Percentiles rank a stretch among this genome's conserved stretches.
These are phyloP conservation scores for Cheilinus undulatus DNA, from an alignment of 2,113 vertebrate species.

Conservation along the genomic window DNA sequence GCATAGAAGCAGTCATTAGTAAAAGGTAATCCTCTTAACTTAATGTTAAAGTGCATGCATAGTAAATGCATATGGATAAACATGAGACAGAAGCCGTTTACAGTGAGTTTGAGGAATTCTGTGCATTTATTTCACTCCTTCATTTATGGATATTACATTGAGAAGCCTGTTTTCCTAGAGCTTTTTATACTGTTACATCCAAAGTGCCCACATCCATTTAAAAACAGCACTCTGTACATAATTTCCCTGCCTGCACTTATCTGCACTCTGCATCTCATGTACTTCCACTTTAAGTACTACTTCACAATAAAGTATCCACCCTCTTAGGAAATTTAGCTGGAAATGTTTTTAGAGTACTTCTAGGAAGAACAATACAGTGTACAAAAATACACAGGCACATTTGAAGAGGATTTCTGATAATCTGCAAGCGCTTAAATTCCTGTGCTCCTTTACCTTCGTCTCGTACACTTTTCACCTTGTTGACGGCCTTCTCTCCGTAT, in stretches of 20 bases:
- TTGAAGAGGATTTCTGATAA: background rate
- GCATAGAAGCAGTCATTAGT: too few species aligned
- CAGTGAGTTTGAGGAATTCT: background rate
- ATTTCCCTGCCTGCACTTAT: background rate
- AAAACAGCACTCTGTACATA: background rate
- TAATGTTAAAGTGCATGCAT: too few species aligned
- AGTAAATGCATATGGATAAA: background rate
- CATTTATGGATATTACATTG: background rate
- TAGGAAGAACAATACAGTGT: background rate
- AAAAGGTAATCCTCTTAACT: too few species aligned
- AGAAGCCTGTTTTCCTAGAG: too few species aligned
- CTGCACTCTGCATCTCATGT: background rate
- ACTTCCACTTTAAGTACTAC: background rate
- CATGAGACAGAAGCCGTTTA: background rate
- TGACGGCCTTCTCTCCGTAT: constrained; percentile 96
- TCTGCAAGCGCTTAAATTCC: background rate
- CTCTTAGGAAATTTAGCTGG: background rate
- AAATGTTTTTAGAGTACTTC: background rate
- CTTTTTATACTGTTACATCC: background rate
- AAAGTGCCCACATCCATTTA: background rate
- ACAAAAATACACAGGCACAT: background rate
- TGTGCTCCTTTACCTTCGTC: constrained; percentile 88
- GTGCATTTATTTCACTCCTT: too few species aligned
- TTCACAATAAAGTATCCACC: too few species aligned
- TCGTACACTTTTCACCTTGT: constrained; percentile 98